Evolutionary conservation across 2,797 vertebrate genomes (phyloP), one percentile per base, ranked within the genome.

Genomic region (Falco columbarius): DNA sequence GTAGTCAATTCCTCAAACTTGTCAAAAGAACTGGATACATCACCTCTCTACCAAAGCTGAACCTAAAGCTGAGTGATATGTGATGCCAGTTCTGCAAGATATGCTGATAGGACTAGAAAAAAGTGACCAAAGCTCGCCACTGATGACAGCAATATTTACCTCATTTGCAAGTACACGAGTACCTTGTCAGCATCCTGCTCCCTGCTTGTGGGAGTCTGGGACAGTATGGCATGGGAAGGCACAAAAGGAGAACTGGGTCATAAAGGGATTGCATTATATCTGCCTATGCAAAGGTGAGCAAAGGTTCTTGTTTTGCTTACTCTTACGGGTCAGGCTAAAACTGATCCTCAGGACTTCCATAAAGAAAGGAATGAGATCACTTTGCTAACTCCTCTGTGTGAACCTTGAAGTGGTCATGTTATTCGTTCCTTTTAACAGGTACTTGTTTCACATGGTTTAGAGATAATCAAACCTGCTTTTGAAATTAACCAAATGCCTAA

Each of bases 401-500:
- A 27, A 59, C 30, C 38, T 84, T 74, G 66, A 77, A 67, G 26
- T 23, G 75, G 38, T 55, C 75, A 36, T 42, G 42, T 36, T 91
- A 44, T 54, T 84, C 81, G 46, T 47, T 92, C 74, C 90, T 93
- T 95, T 92, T 94, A 93, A 92, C 16, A 34, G 59, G 56, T 89
- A 94, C 87, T 89, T 86, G 74, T 86, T 95, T 93, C 76, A 91
- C 68, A 67, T 91, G 92, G 89, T 93, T 90, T 73, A 70, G 72
- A 84, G 75, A 63, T 83, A 91, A 93, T 90, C 92, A 96, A 84
- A 86, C 72, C 90, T 83, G 49, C 47, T 59, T 96, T 93, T 96
- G 89, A 96, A 97, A 96, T 62, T 23, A 93, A 91, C 83, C 66
- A 95, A 86, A 95, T 90, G 63, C 83, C 76, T 91, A 93, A 90